phyloP scores from a whole-genome alignment of 2,797 vertebrate genomes.

The Onychomys torridus region DNA sequence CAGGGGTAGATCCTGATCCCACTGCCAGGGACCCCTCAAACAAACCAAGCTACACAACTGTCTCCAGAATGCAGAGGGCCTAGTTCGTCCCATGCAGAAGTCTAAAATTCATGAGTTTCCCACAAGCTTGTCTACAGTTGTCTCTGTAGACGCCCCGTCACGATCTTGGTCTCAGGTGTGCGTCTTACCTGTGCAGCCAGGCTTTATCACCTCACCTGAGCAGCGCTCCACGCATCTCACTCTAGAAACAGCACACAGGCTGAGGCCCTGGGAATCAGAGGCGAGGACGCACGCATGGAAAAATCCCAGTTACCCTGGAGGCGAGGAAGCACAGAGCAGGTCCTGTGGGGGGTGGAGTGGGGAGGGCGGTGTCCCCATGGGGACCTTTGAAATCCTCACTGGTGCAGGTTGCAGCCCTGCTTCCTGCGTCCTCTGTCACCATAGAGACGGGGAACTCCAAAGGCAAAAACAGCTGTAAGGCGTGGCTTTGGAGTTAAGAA shows the following conservation, averaged over 20 bases:
- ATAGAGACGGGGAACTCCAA: neutral
- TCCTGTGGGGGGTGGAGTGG: neutral
- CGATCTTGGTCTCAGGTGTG: no score
- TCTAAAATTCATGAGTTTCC: no score
- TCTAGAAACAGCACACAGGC: neutral
- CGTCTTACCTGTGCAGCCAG: neutral
- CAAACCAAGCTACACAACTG: no score
- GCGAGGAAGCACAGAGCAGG: neutral
- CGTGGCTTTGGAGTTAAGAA: neutral
- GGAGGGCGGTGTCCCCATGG: neutral
- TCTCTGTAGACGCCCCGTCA: no score
- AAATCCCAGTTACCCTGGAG: neutral
- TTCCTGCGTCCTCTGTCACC: neutral
- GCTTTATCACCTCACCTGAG: neutral
- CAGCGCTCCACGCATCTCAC: neutral
- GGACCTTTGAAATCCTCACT: neutral
- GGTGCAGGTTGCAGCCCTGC: neutral
- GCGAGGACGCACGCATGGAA: neutral
- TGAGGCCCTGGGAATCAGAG: rapidly evolving
- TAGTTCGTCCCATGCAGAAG: no score
- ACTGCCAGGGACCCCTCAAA: no score
- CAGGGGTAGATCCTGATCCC: no score
- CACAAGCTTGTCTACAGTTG: no score
- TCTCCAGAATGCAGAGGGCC: no score
- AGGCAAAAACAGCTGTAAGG: neutral